phyloP scores from a whole-genome alignment of 53 echinoderm and acorn worm species.

The Zoroaster sp. region DNA sequence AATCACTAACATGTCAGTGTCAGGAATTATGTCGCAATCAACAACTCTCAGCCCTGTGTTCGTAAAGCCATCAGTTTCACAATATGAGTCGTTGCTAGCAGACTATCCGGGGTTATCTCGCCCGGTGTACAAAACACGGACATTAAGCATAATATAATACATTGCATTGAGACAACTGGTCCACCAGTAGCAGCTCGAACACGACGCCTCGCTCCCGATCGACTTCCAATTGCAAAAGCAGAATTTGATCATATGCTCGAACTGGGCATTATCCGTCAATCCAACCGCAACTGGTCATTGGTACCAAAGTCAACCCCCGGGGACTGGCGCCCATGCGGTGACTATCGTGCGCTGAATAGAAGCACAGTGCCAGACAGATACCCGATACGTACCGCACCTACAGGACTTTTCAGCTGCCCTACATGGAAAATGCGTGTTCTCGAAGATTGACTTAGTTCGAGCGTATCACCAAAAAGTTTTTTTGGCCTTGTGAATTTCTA shows the following conservation, averaged over 20 bases:
- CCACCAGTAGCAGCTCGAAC: too few species aligned
- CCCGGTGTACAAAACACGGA: too few species aligned
- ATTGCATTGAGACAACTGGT: too few species aligned
- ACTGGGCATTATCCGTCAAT: too few species aligned
- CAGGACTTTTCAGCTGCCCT: conserved; percentile 26
- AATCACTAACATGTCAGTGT: neutral
- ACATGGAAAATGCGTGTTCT: conserved; percentile 31
- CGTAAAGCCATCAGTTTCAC: too few species aligned
- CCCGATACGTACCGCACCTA: conserved; percentile 57
- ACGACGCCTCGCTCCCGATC: too few species aligned
- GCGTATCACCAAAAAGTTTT: conserved; percentile 59
- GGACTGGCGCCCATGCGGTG: conserved; percentile 44
- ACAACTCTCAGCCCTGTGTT: neutral
- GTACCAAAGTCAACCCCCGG: conserved; percentile 33
- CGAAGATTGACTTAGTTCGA: conserved; percentile 48
- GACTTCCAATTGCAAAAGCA: too few species aligned
- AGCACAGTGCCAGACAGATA: conserved; percentile 30
- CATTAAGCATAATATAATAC: too few species aligned
- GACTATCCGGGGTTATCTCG: too few species aligned
- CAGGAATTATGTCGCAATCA: neutral
- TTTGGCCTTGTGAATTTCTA: conserved; percentile 71
- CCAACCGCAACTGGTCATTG: conserved; percentile 44
- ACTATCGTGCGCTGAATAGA: too few species aligned
- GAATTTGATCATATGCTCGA: too few species aligned
- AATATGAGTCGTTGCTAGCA: too few species aligned